phyloP scores from a whole-genome alignment of 2,113 vertebrate genomes.

The Tylochromis polylepis region DNA sequence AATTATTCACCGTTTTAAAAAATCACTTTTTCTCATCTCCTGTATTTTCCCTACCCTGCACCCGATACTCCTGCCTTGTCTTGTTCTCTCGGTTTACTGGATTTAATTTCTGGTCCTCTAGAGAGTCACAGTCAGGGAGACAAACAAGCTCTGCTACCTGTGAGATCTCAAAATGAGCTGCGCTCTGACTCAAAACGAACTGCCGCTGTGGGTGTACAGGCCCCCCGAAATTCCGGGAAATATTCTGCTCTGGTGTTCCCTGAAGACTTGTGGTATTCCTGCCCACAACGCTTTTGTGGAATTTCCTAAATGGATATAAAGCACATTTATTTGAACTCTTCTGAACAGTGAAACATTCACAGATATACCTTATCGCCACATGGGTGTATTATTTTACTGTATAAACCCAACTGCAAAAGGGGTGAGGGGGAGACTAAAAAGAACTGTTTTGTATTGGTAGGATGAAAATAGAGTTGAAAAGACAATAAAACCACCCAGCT shows the following conservation, averaged over 20 bases:
- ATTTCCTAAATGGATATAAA: conserved; percentile 68
- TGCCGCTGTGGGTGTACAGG: conserved; percentile 38
- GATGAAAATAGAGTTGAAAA: conserved; percentile 11
- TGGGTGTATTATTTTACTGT: conserved; percentile 32
- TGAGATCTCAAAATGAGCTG: conserved; percentile 63
- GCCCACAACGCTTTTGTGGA: conserved; percentile 54
- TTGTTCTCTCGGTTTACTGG: conserved; percentile 44
- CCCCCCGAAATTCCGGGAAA: conserved; percentile 61
- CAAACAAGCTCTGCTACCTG: conserved; percentile 66
- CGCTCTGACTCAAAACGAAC: neutral
- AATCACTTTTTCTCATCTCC: conserved; percentile 44
- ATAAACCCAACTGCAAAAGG: conserved; percentile 23
- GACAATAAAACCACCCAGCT: conserved; percentile 19
- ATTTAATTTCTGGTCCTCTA: conserved; percentile 56
- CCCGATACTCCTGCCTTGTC: neutral
- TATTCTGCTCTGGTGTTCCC: conserved; percentile 56
- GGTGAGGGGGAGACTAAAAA: conserved; percentile 1
- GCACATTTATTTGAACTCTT: conserved; percentile 61
- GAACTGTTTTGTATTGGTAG: conserved; percentile 1
- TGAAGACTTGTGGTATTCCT: conserved; percentile 67
- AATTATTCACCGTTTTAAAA: conserved; percentile 73
- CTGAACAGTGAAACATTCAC: conserved; percentile 47
- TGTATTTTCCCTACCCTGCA: conserved; percentile 2
- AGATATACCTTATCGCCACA: conserved; percentile 47
- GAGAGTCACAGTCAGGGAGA: conserved; percentile 41